Evolutionary conservation across 2,797 vertebrate genomes (phyloP).

Genomic region (Anniella stebbinsi): DNA sequence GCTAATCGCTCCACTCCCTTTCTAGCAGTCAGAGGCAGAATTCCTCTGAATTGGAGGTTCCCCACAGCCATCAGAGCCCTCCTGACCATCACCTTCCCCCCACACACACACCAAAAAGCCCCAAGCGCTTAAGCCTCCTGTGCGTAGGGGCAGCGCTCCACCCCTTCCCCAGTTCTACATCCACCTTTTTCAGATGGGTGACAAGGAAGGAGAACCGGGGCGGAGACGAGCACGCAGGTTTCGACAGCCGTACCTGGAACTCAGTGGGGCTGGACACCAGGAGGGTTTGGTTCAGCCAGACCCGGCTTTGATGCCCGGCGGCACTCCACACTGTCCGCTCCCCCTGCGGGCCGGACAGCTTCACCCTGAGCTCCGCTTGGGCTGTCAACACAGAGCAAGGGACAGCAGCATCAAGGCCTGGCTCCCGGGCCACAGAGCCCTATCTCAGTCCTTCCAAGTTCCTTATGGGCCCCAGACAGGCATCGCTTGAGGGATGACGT

Average conservation of each 20-base stretch:
- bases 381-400: slow-evolving; percentile 45
- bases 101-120: not conserved
- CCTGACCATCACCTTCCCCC: too few relatives aligned
- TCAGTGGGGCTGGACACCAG: slow-evolving; percentile 61
- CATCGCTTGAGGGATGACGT: not conserved
- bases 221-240: too few relatives aligned
- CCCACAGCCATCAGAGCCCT: not conserved
- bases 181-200: not conserved
- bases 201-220: too few relatives aligned
- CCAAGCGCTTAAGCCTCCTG: not conserved
- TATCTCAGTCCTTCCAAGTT: too few relatives aligned
- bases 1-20: too few relatives aligned
- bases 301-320: slow-evolving; percentile 37
- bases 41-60: not conserved
- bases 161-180: not conserved
- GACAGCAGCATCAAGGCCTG: too few relatives aligned
- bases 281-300: slow-evolving; percentile 61
- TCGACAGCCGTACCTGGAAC: slow-evolving; percentile 72
- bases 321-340: slow-evolving; percentile 65
- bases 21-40: not conserved
- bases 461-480: too few relatives aligned
- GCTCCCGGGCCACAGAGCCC: not conserved
- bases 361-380: slow-evolving; percentile 73
- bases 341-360: slow-evolving; percentile 45
- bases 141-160: not conserved